Conservation (phyloP, 2,888 invertebrate species). For the Molorchus minor region DNA sequence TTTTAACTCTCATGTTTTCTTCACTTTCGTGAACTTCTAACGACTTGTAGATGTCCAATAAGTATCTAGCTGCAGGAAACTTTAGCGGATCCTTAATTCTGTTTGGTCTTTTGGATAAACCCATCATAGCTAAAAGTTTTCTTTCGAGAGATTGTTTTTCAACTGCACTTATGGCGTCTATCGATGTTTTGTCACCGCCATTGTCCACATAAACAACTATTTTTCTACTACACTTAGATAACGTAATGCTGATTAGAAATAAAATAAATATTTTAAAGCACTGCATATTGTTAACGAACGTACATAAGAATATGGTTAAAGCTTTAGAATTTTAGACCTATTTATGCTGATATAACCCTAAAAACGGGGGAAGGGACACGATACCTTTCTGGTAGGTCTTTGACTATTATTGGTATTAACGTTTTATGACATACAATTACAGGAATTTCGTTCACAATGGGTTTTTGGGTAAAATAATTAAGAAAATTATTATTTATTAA, state of each 20-base stretch:
- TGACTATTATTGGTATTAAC: too few species aligned
- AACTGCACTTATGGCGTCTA: slow-evolving; percentile 78
- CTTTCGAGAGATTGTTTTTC: slow-evolving; percentile 87
- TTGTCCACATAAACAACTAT: slow-evolving; percentile 86
- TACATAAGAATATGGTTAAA: too few species aligned
- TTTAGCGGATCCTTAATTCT: slow-evolving; percentile 56
- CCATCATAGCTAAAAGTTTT: slow-evolving; percentile 88
- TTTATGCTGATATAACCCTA: too few species aligned
- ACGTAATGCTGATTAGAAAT: neutral
- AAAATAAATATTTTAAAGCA: too few species aligned
- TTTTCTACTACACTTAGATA: slow-evolving; percentile 55
- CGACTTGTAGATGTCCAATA: slow-evolving; percentile 87
- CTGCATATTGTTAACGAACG: too few species aligned
- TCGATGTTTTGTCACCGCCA: slow-evolving; percentile 84
- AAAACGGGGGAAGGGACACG: too few species aligned
- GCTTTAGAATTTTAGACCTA: too few species aligned
- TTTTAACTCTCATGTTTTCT: slow-evolving; percentile 65
- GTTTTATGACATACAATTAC: too few species aligned
- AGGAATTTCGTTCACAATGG: too few species aligned
- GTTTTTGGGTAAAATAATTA: too few species aligned
- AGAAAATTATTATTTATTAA: too few species aligned
- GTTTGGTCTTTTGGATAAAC: slow-evolving; percentile 73
- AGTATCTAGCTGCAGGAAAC: slow-evolving; percentile 85
- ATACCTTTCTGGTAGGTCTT: too few species aligned
- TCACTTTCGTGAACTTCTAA: slow-evolving; percentile 70